Evolutionary conservation across 2,797 vertebrate species (phyloP), one percentile per base, ranked within the genome.

Genomic region (Knipowitschia caucasica): DNA sequence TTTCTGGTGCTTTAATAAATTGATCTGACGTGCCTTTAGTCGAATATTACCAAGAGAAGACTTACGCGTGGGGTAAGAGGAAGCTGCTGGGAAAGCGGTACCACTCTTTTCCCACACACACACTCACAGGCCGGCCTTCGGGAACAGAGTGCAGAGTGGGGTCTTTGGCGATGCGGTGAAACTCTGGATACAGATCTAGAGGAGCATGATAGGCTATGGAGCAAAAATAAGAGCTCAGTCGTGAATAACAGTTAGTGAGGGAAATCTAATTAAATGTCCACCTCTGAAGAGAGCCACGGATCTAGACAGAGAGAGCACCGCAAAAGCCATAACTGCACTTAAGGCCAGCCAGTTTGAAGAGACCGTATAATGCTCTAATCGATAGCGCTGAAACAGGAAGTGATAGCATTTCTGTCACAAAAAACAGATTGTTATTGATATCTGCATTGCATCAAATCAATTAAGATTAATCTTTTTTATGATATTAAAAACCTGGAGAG

Each of bases 31-130:
- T n/a, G n/a, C n/a, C n/a, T n/a, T n/a, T n/a, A n/a, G n/a, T n/a
- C n/a, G n/a, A n/a, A n/a, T n/a, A n/a, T n/a, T n/a, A n/a, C 7
- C 6, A 14, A 38, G 46, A 8, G 25, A 38, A 24, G 31, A 84
- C 94, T 89, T 62, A 99, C 97, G 94, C 94, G 59, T 94, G 93
- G 0, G 97, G 96, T 44, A 99, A 87, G 2, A 99, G 91, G 73
- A 99, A 99, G 86, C 93, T 98, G 88, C 94, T 96, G 44, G 97
- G 96, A 76, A 96, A 99, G 6, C 96, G 94, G 75, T 99, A 87
- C 97, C 97, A 98, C 78, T 99, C 96, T 83, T 99, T 99, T 0
- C 97, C 96, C 26, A 97, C 93, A 18, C 96, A 99, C 50, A 99
- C 92, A 1, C 87, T 93, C 40, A 98, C 92, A 0, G 89, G 88